Base-by-base conservation (phyloP, 2,888 invertebrate species). In the Cremastinae sp. region DNA sequence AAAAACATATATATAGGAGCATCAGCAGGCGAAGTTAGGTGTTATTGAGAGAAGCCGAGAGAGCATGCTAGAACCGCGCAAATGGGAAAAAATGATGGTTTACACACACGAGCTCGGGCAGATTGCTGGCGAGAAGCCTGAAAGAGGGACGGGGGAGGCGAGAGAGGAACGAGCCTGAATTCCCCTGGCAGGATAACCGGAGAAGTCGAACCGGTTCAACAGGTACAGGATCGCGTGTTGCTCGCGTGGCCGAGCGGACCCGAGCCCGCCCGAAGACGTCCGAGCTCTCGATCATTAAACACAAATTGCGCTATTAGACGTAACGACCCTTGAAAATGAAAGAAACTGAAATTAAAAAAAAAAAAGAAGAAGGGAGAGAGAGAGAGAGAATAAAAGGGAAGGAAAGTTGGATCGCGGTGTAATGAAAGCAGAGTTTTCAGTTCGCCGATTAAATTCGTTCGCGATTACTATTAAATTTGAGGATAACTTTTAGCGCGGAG, bases 191-290 rank as follows among this genome's bases (percentile, higher is more conserved):
- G 65, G 41, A 61, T 47, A 16, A 9, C 62, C 45, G 61, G 64
- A 58, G 59, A 41, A 61, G 70, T 58, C 53, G 78, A 79, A 86
- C 86, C 84, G 84, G 85, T 85, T 80, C 82, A 84, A 84, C 85
- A 83, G 84, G 84, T 86, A 82, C 71, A 78, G 75, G 87, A 87
- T 89, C 89, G 89, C 89, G 89, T 89, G 89, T 87, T 87, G 88
- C 77, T 88, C 89, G 89, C 88, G 89, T 89, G 89, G 89, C 89
- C 89, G 89, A 85, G 75, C 2, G 2, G 51, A 0, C 4, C 83
- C 89, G 89, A 89, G 34, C 64, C 7, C 5, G 69, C 20, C 45
- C 89, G 89, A 80, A 85, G 73, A 77, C 65, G 22, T 9, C 83
- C 89, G 88, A 89, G 69, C 59, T 43, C 61, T 70, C 36, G 69